A percentile compares a stretch with the other conserved stretches of the same genome.
Evolutionary conservation across 2,888 invertebrate genomes (phyloP).

Genomic region (Hemicrepidius hirtus): DNA sequence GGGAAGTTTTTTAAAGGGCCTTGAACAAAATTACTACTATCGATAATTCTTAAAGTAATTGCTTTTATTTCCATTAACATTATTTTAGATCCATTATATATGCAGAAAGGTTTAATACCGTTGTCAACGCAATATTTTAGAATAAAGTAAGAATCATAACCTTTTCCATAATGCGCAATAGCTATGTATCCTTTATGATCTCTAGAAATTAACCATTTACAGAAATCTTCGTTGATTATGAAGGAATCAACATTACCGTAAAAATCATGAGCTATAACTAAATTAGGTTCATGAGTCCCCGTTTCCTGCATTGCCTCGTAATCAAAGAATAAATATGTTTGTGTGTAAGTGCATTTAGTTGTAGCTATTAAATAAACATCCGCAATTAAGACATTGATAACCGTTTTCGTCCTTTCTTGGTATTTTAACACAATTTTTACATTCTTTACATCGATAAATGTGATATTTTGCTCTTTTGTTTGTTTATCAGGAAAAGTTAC

Average conservation of each 20-base stretch:
- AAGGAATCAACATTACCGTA: slow-evolving; percentile 47
- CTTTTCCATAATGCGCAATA: slow-evolving; percentile 42
- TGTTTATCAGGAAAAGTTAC: not conserved
- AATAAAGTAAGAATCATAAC: slow-evolving; percentile 47
- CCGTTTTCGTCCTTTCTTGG: slow-evolving; percentile 34
- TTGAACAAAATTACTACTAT: slow-evolving; percentile 52
- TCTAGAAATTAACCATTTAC: slow-evolving; percentile 52
- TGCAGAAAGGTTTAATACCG: slow-evolving; percentile 46
- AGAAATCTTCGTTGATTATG: slow-evolving; percentile 52
- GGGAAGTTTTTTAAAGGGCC: slow-evolving; percentile 51
- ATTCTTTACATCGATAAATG: slow-evolving; percentile 34
- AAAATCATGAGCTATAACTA: slow-evolving; percentile 49
- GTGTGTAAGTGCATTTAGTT: slow-evolving; percentile 42
- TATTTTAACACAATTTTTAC: slow-evolving; percentile 45
- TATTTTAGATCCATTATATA: no score
- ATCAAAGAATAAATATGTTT: slow-evolving; percentile 50
- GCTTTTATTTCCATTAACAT: slow-evolving; percentile 51
- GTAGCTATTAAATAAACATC: slow-evolving; percentile 14
- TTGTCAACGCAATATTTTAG: slow-evolving; percentile 48
- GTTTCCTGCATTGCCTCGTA: slow-evolving; percentile 49
- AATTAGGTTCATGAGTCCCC: slow-evolving; percentile 41
- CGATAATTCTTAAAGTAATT: slow-evolving; percentile 50
- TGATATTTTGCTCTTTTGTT: slow-evolving; percentile 8
- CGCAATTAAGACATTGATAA: slow-evolving; percentile 40
- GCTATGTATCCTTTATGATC: slow-evolving; percentile 50